phyloP scores from a whole-genome alignment of 1,140 invertebrate genomes.

The Colletes latitarsis region DNA sequence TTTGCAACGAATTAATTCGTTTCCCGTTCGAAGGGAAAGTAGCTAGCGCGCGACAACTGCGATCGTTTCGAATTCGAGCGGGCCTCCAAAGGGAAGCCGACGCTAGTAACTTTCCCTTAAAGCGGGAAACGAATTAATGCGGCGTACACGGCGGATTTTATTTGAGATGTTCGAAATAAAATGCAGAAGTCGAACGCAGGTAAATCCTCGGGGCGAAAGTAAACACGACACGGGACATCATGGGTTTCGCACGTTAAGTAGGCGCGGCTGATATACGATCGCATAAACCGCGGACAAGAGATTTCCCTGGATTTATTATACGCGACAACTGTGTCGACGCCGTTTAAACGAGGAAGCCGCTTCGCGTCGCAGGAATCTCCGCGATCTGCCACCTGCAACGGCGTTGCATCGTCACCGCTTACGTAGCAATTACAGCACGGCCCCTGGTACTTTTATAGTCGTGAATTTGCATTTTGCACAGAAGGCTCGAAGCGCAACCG shows the following conservation, averaged over 20 bases:
- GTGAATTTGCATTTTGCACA: slow-evolving; percentile 26
- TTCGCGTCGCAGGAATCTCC: not conserved
- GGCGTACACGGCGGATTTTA: too few species aligned
- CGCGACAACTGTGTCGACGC: slow-evolving; percentile 34
- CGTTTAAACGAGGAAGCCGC: slow-evolving; percentile 3
- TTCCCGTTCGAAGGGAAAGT: too few species aligned
- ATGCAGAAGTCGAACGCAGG: too few species aligned
- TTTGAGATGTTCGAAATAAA: too few species aligned
- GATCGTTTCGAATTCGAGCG: too few species aligned
- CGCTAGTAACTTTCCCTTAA: too few species aligned
- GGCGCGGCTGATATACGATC: slow-evolving; percentile 6
- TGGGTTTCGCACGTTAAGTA: not conserved
- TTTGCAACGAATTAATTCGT: too few species aligned
- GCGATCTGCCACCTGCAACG: slow-evolving; percentile 13
- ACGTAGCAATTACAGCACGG: slow-evolving; percentile 36
- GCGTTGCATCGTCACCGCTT: slow-evolving; percentile 24
- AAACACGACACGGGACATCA: not conserved
- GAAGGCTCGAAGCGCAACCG: not conserved
- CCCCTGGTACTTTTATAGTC: slow-evolving; percentile 11
- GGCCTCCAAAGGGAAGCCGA: too few species aligned
- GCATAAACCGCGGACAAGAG: slow-evolving; percentile 20
- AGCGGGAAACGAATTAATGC: too few species aligned
- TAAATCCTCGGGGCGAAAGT: slow-evolving; percentile 3
- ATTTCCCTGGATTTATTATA: slow-evolving; percentile 32
- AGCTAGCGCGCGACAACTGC: too few species aligned